These are phyloP conservation scores for Centruroides vittatus DNA, from an alignment of 1,140 invertebrate genomes.

Conservation along the genomic window DNA sequence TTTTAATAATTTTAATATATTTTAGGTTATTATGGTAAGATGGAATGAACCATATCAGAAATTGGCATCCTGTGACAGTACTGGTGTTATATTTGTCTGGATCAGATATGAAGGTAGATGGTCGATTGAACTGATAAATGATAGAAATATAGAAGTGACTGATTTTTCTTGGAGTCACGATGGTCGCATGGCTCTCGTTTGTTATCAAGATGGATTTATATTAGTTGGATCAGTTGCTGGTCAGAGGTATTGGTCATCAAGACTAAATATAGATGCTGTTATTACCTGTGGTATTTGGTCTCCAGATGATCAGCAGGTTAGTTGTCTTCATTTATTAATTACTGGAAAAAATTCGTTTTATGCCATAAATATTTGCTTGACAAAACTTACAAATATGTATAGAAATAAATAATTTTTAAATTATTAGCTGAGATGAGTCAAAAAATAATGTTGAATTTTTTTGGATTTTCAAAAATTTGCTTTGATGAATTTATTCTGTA, in stretches of 20 bases:
- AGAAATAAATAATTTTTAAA: too few species aligned
- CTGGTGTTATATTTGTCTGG: constrained; percentile 98
- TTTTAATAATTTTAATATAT: constrained; percentile 3
- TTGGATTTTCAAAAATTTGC: too few species aligned
- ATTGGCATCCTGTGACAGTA: constrained; percentile 90
- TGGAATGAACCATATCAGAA: constrained; percentile 99
- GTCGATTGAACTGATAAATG: constrained; percentile 98
- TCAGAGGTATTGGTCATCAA: constrained; percentile 95
- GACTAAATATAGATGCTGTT: constrained; percentile 80
- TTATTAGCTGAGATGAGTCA: too few species aligned
- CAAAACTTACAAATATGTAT: too few species aligned
- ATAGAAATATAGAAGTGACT: constrained; percentile 80
- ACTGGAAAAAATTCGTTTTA: too few species aligned
- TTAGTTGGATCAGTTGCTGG: constrained; percentile 91
- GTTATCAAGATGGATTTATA: constrained; percentile 95
- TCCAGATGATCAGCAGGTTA: constrained; percentile 83
- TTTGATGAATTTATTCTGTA: too few species aligned
- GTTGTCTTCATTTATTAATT: not conserved
- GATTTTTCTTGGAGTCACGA: constrained; percentile 98
- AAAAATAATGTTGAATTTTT: too few species aligned
- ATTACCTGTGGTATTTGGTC: constrained; percentile 97
- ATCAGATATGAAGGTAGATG: constrained; percentile 97
- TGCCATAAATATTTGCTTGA: too few species aligned
- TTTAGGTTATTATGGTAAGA: constrained; percentile 83
- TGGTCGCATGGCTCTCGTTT: constrained; percentile 94